Evolutionary conservation across 2,888 invertebrate species (phyloP), one percentile per base, ranked within the genome.

Genomic region (Metellina segmentata): DNA sequence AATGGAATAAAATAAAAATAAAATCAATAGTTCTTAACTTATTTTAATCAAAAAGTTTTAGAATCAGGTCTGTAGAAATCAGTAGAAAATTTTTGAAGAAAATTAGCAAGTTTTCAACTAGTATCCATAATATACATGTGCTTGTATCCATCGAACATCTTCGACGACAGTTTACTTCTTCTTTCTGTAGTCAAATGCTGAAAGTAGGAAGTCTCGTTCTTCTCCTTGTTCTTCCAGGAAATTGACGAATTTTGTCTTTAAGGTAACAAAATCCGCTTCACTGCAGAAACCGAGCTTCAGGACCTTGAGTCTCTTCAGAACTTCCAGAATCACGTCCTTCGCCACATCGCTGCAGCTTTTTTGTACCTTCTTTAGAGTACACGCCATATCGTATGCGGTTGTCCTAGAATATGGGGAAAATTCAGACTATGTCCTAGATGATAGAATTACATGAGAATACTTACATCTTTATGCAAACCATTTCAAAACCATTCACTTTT

Each of bases 291-390:
- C 20, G 7, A 16, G 16, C 34, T 81, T n/a, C 48, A 69, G 8
- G 34, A 61, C 11, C 61, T 81, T 20, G 13, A 34, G 11, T 48
- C 48, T 81, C 16, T 69, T 81, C 69, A 70, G 16, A 9, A 70
- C n/a, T 8, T 61, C 69, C 0, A 69, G 16, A 70, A 34, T 5
- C 0, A 20, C 20, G 11, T n/a, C 48, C 7, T 61, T 53, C 48
- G 81, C 81, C 48, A 20, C 16, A 69, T 81, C 81, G 0, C 81
- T 69, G 8, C 81, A 81, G 16, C 16, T 61, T 48, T 81, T 13
- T 5, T 69, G 20, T 8, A 69, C 48, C 7, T 69, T 7, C 0
- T 13, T 61, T 0, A 61, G 6, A 8, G n/a, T 16, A 34, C 81
- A 81, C 4, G 81, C 81, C 61, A 81, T 6, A 0, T 7, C 16